A percentile compares a stretch with the other conserved stretches of the same genome.
Conservation (phyloP, 2,113 vertebrate species). For the Neogale vison region DNA sequence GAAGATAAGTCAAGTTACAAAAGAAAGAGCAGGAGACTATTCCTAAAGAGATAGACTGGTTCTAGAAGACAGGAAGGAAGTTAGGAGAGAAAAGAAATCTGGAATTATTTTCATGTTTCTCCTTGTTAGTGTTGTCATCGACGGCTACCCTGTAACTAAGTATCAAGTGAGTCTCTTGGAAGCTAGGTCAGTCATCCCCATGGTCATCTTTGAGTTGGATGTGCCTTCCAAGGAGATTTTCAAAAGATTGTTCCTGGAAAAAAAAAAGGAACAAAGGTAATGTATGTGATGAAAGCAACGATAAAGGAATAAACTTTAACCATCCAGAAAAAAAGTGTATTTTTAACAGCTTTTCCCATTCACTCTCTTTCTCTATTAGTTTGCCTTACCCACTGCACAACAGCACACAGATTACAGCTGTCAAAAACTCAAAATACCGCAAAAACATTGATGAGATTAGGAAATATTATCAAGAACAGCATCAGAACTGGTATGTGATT, state of each 20-base stretch:
- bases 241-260: slow-evolving; percentile 89
- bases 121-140: slow-evolving; percentile 90
- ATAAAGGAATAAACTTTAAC: slow-evolving; percentile 28
- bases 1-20: background rate
- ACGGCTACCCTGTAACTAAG: slow-evolving; percentile 93
- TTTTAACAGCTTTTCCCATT: background rate
- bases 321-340: background rate
- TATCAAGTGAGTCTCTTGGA: slow-evolving; percentile 89
- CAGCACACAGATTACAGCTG: slow-evolving; percentile 89
- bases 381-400: slow-evolving; percentile 86
- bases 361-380: slow-evolving; percentile 55
- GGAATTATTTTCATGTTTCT: background rate
- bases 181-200: slow-evolving; percentile 89
- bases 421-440: slow-evolving; percentile 87
- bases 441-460: slow-evolving; percentile 85
- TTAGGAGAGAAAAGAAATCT: background rate
- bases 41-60: background rate
- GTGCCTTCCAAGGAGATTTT: slow-evolving; percentile 90
- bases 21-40: background rate
- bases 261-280: slow-evolving; percentile 86
- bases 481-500: slow-evolving; percentile 92
- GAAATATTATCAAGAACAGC: slow-evolving; percentile 86
- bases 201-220: slow-evolving; percentile 91
- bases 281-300: background rate
- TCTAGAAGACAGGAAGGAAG: background rate